Base-by-base conservation (phyloP, 2,888 invertebrate genomes). In the Caenorhabditis parvicauda region DNA sequence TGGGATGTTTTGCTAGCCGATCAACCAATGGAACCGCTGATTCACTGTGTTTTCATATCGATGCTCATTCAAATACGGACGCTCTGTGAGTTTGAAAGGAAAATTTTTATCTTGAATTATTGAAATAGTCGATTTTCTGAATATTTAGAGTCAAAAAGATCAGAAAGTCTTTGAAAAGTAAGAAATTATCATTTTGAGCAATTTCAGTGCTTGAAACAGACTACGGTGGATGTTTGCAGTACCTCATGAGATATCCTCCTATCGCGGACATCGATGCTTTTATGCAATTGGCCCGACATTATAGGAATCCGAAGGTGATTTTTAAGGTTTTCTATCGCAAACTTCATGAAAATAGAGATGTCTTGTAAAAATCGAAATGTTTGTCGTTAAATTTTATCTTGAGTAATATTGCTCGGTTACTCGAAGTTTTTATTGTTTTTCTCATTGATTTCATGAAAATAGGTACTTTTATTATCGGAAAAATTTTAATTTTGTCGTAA, bases 1-100 rank as follows among this genome's bases (percentile, higher is more conserved):
- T 91, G 91, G 91, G 90, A 91, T 72, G 89, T 89, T 52, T 86
- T 90, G 64, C 89, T 91, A 83, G 87, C 89, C 0, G 88, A 88
- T 75, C 87, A 82, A 32, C 81, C 83, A 21, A 81, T 82, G 21
- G 84, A 85, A 70, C 82, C 83, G 50, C 76, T 86, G 4, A 84
- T 88, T 17, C 87, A 88, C 77, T 89, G 87, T 74, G 86, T 91
- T 48, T 86, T 90, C 68, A 86, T 90, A 7, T 88, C 90, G 17
- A 88, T 91, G 88, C 82, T 91, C 45, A 84, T 89, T 45, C 87
- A 88, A 37, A 87, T 90, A 67, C 83, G 89, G 60, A 86, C 86
- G 67, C 85, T 87, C 59, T 82, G 90, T 89, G 80, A 86, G 88
- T 86, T 51, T 12, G 29, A 38, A 21, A 12, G 5, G 25, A 32